phyloP scores from a whole-genome alignment of 2,797 vertebrate species.

The Trichosurus vulpecula region DNA sequence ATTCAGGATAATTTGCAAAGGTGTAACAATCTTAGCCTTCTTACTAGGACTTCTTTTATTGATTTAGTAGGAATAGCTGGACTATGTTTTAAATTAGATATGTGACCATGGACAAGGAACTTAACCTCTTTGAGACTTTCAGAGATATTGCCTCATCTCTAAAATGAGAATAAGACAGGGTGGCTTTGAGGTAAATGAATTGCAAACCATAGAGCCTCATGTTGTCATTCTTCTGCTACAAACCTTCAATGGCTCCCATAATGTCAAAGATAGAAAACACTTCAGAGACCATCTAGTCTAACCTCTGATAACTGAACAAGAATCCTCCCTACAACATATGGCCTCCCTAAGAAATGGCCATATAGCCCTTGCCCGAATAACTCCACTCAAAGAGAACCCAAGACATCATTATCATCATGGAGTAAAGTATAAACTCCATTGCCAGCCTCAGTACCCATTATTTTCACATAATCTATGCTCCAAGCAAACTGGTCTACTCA shows the following conservation, averaged over 20 bases:
- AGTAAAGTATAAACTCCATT: neutral
- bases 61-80: neutral
- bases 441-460: neutral
- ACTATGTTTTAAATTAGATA: neutral
- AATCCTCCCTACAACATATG: neutral
- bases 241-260: neutral
- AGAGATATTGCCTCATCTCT: neutral
- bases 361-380: neutral
- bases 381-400: neutral
- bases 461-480: neutral
- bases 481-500: neutral
- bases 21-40: neutral
- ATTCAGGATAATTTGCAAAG: neutral
- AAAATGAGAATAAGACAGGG: neutral
- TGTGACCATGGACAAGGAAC: neutral
- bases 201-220: neutral
- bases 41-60: neutral
- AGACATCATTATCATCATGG: neutral
- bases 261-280: neutral
- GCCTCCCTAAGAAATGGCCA: neutral
- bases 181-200: neutral
- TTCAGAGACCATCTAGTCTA: neutral
- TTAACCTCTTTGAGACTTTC: neutral
- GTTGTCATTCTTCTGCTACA: neutral
- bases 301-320: neutral